Evolutionary conservation across 2,797 vertebrate species (phyloP).

Genomic region (Okamejei kenojei): DNA sequence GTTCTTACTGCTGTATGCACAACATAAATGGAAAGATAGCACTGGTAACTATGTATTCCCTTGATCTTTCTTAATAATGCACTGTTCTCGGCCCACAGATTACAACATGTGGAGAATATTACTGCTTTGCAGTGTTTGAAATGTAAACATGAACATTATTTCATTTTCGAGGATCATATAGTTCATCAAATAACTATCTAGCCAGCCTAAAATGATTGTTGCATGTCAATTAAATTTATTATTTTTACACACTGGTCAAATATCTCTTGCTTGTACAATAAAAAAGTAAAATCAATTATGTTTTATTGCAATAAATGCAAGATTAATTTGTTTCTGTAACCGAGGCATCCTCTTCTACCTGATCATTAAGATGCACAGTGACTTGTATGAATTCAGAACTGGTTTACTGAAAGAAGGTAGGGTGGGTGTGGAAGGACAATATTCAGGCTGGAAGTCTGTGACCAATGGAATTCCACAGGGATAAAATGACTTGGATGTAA

Average conservation of each 20-base stretch:
- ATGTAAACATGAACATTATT: neutral
- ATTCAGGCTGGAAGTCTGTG: no score
- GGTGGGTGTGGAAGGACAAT: no score
- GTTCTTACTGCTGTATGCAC: neutral
- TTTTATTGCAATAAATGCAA: neutral
- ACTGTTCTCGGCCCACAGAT: neutral
- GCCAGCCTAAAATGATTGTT: neutral
- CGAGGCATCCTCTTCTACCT: no score
- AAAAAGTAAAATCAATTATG: constrained; percentile 2
- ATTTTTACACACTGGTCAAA: constrained; percentile 9
- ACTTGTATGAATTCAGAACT: no score
- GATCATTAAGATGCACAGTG: no score
- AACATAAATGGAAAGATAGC: neutral
- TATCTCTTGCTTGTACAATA: constrained; percentile 2
- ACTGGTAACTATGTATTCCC: neutral
- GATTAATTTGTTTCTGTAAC: neutral
- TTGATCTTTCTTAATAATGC: neutral
- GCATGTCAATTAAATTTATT: neutral
- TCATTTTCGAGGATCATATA: neutral
- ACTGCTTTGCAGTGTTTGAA: neutral
- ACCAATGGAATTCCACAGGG: no score
- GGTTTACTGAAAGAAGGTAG: no score
- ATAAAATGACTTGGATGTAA: no score
- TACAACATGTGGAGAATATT: neutral
- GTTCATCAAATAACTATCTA: neutral